A percentile compares a stretch with the other conserved stretches of the same genome.
These are phyloP conservation scores for Carpatolechia fugitivella DNA, from an alignment of 2,888 invertebrate genomes.

Conservation along the genomic window DNA sequence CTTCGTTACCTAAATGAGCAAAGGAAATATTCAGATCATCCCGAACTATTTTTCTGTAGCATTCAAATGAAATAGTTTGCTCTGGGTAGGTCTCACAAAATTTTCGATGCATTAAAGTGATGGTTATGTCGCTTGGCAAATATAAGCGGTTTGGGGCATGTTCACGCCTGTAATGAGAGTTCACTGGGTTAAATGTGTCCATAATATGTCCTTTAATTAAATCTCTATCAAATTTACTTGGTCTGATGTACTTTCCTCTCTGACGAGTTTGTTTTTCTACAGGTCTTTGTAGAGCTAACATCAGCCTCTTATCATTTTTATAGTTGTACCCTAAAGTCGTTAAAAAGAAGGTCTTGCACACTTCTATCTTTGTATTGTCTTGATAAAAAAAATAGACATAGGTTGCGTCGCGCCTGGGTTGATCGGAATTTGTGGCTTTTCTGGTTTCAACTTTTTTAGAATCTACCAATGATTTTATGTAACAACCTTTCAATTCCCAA, in stretches of 20 bases:
- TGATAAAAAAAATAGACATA: not conserved
- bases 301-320: slow-evolving; percentile 16
- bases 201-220: slow-evolving; percentile 7
- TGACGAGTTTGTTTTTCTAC: slow-evolving; percentile 10
- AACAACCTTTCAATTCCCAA: not conserved
- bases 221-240: slow-evolving; percentile 7
- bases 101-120: slow-evolving; percentile 12
- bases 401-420: not conserved
- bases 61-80: slow-evolving; percentile 3
- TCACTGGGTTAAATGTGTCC: slow-evolving; percentile 2
- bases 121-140: slow-evolving; percentile 4
- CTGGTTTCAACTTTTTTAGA: not conserved
- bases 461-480: not conserved
- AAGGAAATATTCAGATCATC: slow-evolving; percentile 20
- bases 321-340: slow-evolving; percentile 17
- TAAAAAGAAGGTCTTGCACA: slow-evolving; percentile 19
- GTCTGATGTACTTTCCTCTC: slow-evolving; percentile 11
- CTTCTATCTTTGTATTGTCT: slow-evolving; percentile 13
- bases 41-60: slow-evolving; percentile 15
- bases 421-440: not conserved
- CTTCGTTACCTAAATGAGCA: slow-evolving; percentile 19
- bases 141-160: slow-evolving; percentile 14
- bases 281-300: not conserved
- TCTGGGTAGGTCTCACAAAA: slow-evolving; percentile 8
- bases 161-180: slow-evolving; percentile 14